A percentile compares a stretch with the other conserved stretches of the same genome.
These are phyloP conservation scores for Xestoiulus laeticollis DNA, from an alignment of 2,888 invertebrate species.

Conservation along the genomic window DNA sequence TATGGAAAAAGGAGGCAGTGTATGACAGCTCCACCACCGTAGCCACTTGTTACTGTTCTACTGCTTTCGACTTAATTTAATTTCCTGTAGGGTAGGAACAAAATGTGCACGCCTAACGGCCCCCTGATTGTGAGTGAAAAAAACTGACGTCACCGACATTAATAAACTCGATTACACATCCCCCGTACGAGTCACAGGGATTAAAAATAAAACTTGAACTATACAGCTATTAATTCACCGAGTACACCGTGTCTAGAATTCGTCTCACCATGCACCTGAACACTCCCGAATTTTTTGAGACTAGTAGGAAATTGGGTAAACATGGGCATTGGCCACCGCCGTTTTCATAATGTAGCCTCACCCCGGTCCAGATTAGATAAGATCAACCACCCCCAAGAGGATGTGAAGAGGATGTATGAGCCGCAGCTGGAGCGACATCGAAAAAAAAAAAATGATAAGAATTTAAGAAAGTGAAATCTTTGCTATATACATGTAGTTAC, in stretches of 20 bases:
- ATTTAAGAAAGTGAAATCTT: conserved; percentile 17
- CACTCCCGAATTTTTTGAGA: neutral
- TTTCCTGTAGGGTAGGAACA: conserved; percentile 7
- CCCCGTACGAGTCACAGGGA: neutral
- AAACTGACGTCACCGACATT: conserved; percentile 28
- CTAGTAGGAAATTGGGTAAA: neutral
- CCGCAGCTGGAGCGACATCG: conserved; percentile 5
- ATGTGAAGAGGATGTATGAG: neutral
- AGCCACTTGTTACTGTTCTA: neutral
- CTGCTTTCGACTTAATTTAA: conserved; percentile 36
- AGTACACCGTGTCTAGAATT: neutral
- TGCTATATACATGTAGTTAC: no score
- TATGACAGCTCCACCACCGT: neutral
- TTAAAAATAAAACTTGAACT: neutral
- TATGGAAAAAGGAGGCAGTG: neutral
- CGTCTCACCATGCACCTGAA: neutral
- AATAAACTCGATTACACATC: conserved; percentile 29
- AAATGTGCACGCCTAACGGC: conserved; percentile 10
- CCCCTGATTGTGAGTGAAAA: neutral
- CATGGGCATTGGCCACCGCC: neutral
- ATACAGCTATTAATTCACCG: neutral
- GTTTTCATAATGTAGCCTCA: neutral
- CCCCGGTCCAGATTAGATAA: conserved; percentile 33
- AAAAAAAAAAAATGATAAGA: neutral
- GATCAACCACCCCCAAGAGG: conserved; percentile 14